phyloP scores from a whole-genome alignment of 2,888 invertebrate genomes.

The Spialia ferax region DNA sequence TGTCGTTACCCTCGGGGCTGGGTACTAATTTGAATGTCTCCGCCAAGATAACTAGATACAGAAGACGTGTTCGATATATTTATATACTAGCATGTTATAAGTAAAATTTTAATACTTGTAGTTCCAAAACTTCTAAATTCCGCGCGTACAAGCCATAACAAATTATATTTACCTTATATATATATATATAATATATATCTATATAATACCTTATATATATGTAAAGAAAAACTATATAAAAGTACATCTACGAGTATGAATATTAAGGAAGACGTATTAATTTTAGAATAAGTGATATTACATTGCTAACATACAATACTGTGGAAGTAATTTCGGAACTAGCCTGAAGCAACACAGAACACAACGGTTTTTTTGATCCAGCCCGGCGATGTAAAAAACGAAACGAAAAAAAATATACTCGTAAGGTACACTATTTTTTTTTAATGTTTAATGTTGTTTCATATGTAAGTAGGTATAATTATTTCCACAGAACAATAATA shows the following conservation, averaged over 20 bases:
- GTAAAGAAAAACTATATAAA: too few relatives aligned
- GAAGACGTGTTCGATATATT: not conserved
- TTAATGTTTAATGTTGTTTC: too few relatives aligned
- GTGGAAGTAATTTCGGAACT: not conserved
- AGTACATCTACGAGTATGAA: too few relatives aligned
- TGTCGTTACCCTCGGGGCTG: slow-evolving; percentile 9
- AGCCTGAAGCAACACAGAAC: not conserved
- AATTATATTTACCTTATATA: too few relatives aligned
- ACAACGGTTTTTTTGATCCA: not conserved
- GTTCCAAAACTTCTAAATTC: not conserved
- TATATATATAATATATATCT: too few relatives aligned
- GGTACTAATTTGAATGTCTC: slow-evolving; percentile 24
- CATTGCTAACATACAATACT: too few relatives aligned
- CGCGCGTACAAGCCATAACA: too few relatives aligned
- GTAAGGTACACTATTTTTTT: not conserved
- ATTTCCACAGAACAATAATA: not conserved
- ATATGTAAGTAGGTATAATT: too few relatives aligned
- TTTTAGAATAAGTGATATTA: too few relatives aligned
- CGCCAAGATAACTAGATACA: not conserved
- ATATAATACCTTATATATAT: too few relatives aligned
- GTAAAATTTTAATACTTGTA: not conserved
- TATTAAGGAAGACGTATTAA: too few relatives aligned
- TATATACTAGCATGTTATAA: not conserved
- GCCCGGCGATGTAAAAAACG: not conserved
- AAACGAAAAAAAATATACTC: not conserved